phyloP scores from a whole-genome alignment of 1,140 invertebrate species.

The Dryas iulia region DNA sequence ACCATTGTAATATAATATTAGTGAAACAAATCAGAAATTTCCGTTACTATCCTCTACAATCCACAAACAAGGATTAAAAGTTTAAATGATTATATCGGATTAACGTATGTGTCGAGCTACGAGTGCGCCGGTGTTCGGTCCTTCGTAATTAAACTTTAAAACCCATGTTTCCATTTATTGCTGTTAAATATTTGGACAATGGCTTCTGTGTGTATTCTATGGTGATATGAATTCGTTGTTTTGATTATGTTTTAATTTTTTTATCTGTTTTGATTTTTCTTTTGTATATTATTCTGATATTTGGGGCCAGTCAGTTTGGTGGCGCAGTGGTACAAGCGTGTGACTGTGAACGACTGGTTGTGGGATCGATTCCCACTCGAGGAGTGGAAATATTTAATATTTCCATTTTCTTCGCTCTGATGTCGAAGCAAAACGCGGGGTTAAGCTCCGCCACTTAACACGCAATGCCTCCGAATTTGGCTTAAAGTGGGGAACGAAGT shows the following conservation, averaged over 20 bases:
- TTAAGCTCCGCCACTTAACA: no score
- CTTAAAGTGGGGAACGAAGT: no score
- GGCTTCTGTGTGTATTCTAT: background rate
- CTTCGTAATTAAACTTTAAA: slow-evolving; percentile 68
- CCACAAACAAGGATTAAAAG: slow-evolving; percentile 58
- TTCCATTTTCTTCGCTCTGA: no score
- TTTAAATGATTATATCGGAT: slow-evolving; percentile 70
- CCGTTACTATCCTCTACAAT: slow-evolving; percentile 13
- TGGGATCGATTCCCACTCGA: no score
- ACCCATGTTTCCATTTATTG: slow-evolving; percentile 34
- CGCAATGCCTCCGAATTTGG: no score
- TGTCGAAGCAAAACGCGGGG: no score
- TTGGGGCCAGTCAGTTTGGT: no score
- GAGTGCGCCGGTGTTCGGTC: slow-evolving; percentile 35
- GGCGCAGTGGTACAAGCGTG: no score
- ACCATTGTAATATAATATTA: background rate
- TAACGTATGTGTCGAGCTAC: slow-evolving; percentile 48
- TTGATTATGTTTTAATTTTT: background rate
- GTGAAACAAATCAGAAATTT: slow-evolving; percentile 13
- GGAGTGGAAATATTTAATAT: no score
- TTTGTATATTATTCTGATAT: no score
- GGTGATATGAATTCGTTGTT: background rate
- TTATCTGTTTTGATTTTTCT: background rate
- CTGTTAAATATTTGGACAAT: slow-evolving; percentile 16
- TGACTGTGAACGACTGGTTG: no score